Percentiles rank a stretch among this genome's conserved stretches.
These are phyloP conservation scores for Uromys caudimaculatus DNA, from an alignment of 2,797 vertebrate species.

Conservation along the genomic window DNA sequence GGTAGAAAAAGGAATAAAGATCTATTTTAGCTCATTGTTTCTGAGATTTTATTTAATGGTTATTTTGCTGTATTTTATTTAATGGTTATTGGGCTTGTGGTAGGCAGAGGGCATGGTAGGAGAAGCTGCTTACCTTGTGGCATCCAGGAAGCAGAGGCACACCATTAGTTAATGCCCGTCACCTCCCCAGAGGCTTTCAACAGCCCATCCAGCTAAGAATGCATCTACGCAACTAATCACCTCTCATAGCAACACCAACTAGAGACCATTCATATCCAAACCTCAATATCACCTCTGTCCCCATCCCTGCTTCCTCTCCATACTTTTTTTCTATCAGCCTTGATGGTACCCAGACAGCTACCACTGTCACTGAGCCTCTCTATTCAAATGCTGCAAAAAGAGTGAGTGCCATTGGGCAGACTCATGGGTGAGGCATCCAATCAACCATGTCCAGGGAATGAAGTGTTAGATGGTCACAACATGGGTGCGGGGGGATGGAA, in stretches of 20 bases:
- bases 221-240: background rate
- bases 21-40: background rate
- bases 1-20: background rate
- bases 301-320: background rate
- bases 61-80: background rate
- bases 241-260: background rate
- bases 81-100: background rate
- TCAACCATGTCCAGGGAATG: background rate
- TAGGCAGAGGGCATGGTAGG: background rate
- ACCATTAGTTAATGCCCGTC: background rate
- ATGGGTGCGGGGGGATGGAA: background rate
- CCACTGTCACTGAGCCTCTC: background rate
- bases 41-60: background rate
- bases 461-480: background rate
- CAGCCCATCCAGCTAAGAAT: background rate
- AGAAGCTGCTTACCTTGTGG: background rate
- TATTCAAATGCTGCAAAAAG: background rate
- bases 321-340: background rate
- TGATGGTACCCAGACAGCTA: too few relatives aligned
- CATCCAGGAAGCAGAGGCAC: background rate
- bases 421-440: background rate
- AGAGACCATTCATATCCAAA: background rate
- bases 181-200: background rate
- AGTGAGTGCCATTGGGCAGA: background rate
- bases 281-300: background rate